phyloP scores from a whole-genome alignment of 2,797 vertebrate genomes.

The Pangasius krempfi region DNA sequence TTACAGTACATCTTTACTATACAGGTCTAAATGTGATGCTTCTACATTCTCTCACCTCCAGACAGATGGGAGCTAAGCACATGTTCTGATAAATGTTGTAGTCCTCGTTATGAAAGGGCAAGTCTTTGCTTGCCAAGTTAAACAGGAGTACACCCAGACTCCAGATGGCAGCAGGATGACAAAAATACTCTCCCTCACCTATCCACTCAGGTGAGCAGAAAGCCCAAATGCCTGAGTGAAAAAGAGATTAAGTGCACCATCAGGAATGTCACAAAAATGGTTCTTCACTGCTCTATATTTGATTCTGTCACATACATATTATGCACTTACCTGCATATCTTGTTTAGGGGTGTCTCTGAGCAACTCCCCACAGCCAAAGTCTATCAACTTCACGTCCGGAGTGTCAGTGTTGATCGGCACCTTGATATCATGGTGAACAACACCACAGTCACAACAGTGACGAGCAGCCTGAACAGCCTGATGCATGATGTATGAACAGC shows the following conservation, averaged over 20 bases:
- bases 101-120: background rate
- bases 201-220: background rate
- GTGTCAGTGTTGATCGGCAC: background rate
- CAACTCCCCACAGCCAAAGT: slow-evolving; percentile 15
- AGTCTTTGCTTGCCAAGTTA: background rate
- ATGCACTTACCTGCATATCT: background rate
- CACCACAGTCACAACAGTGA: background rate
- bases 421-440: background rate
- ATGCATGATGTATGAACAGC: background rate
- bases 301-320: background rate
- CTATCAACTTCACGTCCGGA: background rate
- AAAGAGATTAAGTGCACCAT: background rate
- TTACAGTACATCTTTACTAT: background rate
- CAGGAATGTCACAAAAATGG: background rate
- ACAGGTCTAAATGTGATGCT: background rate
- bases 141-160: background rate
- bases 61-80: background rate
- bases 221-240: background rate
- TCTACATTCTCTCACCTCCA: background rate
- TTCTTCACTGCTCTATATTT: background rate
- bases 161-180: background rate
- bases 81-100: background rate
- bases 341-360: background rate
- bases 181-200: background rate
- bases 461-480: background rate